phyloP scores from a whole-genome alignment of 2,113 vertebrate species.

The Parus major region DNA sequence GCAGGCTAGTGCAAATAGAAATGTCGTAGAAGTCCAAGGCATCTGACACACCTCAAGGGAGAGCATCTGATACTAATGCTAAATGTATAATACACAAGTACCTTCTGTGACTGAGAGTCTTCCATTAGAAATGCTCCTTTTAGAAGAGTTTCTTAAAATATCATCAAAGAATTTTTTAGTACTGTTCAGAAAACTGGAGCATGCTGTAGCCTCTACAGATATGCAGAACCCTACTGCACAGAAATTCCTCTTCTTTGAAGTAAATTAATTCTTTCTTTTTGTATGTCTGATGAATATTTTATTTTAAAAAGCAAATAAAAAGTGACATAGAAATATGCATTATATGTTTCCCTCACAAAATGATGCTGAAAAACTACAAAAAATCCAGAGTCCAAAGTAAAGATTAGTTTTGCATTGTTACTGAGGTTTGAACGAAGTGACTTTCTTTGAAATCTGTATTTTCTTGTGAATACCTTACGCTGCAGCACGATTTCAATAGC shows the following conservation, averaged over 20 bases:
- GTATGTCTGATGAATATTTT: neutral
- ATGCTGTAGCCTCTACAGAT: neutral
- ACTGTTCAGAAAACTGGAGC: neutral
- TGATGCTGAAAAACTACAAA: neutral
- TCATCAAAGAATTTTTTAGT: neutral
- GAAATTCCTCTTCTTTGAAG: neutral
- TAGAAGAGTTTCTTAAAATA: constrained; percentile 1
- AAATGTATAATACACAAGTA: neutral
- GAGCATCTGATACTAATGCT: neutral
- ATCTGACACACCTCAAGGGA: neutral
- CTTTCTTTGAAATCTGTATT: neutral
- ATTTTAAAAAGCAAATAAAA: neutral
- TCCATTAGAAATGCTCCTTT: neutral
- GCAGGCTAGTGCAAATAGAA: neutral
- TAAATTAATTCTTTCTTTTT: neutral
- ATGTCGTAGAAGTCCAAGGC: neutral
- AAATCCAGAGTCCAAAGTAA: neutral
- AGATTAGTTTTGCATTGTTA: neutral
- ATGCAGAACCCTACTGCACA: neutral
- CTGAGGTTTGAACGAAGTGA: neutral
- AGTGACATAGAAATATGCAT: neutral
- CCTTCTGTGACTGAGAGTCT: neutral
- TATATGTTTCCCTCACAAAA: neutral
- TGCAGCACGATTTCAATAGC: neutral
- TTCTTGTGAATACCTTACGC: neutral